These are phyloP conservation scores for Hermetia illucens DNA, from an alignment of 1,140 invertebrate genomes.

Conservation along the genomic window DNA sequence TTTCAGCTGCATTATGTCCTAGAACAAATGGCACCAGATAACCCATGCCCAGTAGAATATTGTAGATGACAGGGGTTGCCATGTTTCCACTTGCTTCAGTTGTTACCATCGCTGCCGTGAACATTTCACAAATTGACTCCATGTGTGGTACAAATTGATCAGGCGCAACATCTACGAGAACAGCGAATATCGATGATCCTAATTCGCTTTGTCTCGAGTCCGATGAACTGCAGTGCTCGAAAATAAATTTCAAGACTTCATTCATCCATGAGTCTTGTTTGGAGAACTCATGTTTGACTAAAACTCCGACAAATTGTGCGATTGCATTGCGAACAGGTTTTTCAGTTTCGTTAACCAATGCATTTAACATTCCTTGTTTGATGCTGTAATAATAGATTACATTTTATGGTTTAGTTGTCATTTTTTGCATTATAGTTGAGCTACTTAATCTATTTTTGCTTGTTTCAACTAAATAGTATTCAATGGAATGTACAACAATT, in stretches of 20 bases:
- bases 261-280: constrained; percentile 43
- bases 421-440: constrained; percentile 7
- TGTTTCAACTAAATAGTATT: no score
- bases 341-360: constrained; percentile 42
- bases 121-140: constrained; percentile 20
- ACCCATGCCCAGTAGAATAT: constrained; percentile 18
- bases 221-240: constrained; percentile 12
- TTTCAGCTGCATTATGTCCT: constrained; percentile 18
- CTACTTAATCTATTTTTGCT: no score
- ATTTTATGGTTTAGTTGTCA: constrained; percentile 2
- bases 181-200: constrained; percentile 23
- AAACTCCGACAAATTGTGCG: constrained; percentile 47
- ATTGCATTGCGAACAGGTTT: constrained; percentile 47
- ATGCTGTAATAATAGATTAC: constrained; percentile 32
- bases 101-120: constrained; percentile 12
- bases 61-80: constrained; percentile 17
- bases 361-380: constrained; percentile 40
- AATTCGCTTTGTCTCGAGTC: constrained; percentile 24
- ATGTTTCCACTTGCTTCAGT: constrained; percentile 17
- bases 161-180: constrained; percentile 20
- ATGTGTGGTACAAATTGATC: constrained; percentile 27
- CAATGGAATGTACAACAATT: no score
- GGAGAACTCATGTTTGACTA: constrained; percentile 55
- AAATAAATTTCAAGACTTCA: constrained; percentile 52
- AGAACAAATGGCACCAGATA: constrained; percentile 21